phyloP scores from a whole-genome alignment of 2,113 vertebrate species.

The Ciconia maguari region DNA sequence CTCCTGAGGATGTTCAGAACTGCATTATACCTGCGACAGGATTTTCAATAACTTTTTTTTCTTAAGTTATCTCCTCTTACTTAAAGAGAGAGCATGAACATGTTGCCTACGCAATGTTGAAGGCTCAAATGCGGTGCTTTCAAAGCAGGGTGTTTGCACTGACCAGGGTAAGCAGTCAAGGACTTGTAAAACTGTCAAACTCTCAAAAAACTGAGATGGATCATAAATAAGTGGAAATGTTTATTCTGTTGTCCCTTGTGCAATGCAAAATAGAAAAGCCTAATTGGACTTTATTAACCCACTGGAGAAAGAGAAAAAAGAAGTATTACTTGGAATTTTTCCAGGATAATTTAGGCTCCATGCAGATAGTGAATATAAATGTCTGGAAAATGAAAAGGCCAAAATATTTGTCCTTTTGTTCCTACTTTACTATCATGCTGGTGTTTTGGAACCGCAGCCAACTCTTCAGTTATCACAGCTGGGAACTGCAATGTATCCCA shows the following conservation, averaged over 20 bases:
- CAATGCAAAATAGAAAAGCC: not conserved
- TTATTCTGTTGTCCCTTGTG: not conserved
- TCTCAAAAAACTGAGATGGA: not conserved
- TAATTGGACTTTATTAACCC: not conserved
- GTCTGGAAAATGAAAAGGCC: slow-evolving; percentile 36
- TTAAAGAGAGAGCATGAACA: not conserved
- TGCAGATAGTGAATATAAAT: slow-evolving; percentile 16
- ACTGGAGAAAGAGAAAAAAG: not conserved
- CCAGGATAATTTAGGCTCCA: slow-evolving; percentile 30
- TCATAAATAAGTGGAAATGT: not conserved
- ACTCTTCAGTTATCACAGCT: slow-evolving; percentile 11
- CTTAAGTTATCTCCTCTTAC: not conserved
- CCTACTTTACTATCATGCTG: not conserved
- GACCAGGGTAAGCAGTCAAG: not conserved
- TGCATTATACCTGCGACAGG: not conserved
- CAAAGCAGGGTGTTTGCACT: not conserved
- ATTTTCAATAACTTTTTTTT: not conserved
- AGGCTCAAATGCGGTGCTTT: fast-evolving
- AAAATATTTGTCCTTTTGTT: slow-evolving; percentile 29
- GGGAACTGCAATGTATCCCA: slow-evolving; percentile 7
- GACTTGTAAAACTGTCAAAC: not conserved
- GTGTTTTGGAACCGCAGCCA: slow-evolving; percentile 10
- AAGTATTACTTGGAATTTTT: slow-evolving; percentile 5
- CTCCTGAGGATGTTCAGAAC: not conserved
- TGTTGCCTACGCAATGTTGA: not conserved